Conservation (phyloP, 2,888 invertebrate species). For the Molanna angustata region DNA sequence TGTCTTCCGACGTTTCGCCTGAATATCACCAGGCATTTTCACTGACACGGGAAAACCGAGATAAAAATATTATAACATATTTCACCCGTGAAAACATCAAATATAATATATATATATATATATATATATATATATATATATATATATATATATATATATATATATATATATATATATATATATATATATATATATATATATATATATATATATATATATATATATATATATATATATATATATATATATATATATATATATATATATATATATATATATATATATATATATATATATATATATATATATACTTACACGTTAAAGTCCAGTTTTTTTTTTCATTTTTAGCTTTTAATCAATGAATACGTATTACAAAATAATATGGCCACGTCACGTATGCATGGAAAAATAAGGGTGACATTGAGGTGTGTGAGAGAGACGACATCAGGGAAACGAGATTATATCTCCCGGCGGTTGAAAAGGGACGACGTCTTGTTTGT, state of each 20-base stretch:
- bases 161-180: neutral
- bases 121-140: neutral
- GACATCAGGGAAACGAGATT: slow-evolving; percentile 5
- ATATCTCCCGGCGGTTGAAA: neutral
- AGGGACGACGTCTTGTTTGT: slow-evolving; percentile 4
- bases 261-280: neutral
- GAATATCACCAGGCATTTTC: no score
- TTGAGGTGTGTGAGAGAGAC: slow-evolving; percentile 7
- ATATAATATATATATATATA: no score
- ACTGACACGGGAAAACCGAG: no score
- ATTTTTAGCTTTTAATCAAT: no score
- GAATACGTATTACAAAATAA: no score
- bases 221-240: neutral
- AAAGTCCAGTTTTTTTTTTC: no score
- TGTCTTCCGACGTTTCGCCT: no score
- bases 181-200: neutral
- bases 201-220: neutral
- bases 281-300: neutral
- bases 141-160: neutral
- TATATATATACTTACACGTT: neutral
- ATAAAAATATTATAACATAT: no score
- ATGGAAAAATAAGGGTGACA: no score
- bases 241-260: neutral
- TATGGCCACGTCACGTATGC: no score
- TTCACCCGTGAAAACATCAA: no score